Evolutionary conservation across 2,797 vertebrate species (phyloP), one percentile per base, ranked within the genome.

Genomic region (Erithacus rubecula): DNA sequence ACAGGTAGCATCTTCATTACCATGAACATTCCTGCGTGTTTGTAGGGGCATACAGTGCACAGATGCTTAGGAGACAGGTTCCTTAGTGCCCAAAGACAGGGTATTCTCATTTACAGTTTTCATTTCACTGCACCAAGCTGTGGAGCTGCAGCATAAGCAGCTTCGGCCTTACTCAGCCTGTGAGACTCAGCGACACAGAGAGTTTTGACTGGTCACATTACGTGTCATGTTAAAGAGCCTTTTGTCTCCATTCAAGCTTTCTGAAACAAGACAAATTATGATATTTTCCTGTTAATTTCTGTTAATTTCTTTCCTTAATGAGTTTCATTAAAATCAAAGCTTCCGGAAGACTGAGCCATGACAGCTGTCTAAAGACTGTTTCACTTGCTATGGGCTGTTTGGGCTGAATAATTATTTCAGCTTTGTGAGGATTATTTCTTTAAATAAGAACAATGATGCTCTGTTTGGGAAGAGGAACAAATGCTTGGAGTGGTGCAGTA

Each of bases 261-360:
- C 97, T 95, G 96, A 97, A 97, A 98, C 96, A 98, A 97, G 97
- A 98, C 97, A 97, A 98, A 98, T 98, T 97, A 97, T 97, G 94
- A 97, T 98, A 97, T 97, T 97, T 97, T 97, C 97, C 93, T 89
- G 92, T 95, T 96, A 96, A 96, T 95, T 96, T 98, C 97, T 98
- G 97, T 98, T 98, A 98, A 98, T 98, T 98, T 97, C 97, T 97
- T 97, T 96, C 91, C 94, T 94, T 98, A 98, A 98, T 97, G 97
- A 97, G 96, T 98, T 98, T 97, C 96, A 97, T 98, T 98, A 97
- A 97, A 97, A 97, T 92, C 96, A 98, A 98, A 97, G 97, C 97
- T 98, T 97, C 96, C 63, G 84, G 97, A 97, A 98, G 96, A 97
- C 95, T 97, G 97, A 97, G 95, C 94, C 96, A 95, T 96, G 97